These are phyloP conservation scores for Sebastes paucispinis DNA, from an alignment of 2,797 vertebrate genomes.

Conservation along the genomic window DNA sequence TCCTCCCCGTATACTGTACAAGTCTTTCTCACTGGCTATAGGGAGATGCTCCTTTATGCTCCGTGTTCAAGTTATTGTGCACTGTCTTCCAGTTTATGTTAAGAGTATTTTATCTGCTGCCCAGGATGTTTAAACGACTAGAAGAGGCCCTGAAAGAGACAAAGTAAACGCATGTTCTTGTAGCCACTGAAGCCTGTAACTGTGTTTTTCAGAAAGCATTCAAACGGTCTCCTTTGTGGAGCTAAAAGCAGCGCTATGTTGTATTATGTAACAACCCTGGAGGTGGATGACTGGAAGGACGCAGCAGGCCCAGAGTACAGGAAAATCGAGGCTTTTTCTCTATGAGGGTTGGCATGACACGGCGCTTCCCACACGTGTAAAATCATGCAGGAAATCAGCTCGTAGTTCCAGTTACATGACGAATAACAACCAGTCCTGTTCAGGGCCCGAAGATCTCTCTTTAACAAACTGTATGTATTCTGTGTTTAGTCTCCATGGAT, in stretches of 20 bases:
- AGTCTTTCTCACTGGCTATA: neutral
- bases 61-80: neutral
- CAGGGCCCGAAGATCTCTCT: neutral
- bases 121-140: slow-evolving; percentile 28
- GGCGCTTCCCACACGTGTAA: slow-evolving; percentile 52
- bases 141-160: slow-evolving; percentile 24
- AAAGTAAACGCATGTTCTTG: slow-evolving; percentile 32
- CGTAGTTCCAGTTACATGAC: neutral
- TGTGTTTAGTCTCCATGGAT: slow-evolving; percentile 39
- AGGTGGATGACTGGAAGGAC: slow-evolving; percentile 63
- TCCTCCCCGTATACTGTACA: neutral
- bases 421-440: slow-evolving; percentile 4
- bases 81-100: slow-evolving; percentile 6
- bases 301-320: slow-evolving; percentile 19
- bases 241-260: slow-evolving; percentile 50
- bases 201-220: slow-evolving; percentile 48
- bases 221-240: slow-evolving; percentile 51
- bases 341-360: slow-evolving; percentile 31
- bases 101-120: slow-evolving; percentile 25
- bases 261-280: slow-evolving; percentile 66
- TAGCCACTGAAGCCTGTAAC: slow-evolving; percentile 37
- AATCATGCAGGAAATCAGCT: slow-evolving; percentile 32
- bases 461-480: slow-evolving; percentile 2
- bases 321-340: slow-evolving; percentile 45
- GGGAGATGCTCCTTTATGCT: neutral